Evolutionary conservation across 2,888 invertebrate species (phyloP).

Genomic region (Adineta ricciae): DNA sequence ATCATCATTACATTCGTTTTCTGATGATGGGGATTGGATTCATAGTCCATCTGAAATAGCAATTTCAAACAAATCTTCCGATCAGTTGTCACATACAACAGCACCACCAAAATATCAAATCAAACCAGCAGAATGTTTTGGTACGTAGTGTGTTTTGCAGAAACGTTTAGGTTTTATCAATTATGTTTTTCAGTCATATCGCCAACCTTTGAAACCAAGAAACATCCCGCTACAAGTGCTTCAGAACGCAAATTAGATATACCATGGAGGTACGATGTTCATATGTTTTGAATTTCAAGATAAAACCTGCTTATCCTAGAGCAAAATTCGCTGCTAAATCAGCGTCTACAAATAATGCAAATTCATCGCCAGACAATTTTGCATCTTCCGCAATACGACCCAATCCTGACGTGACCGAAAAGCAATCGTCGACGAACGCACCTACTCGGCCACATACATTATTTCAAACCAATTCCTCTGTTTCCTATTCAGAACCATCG

Average conservation of each 20-base stretch:
- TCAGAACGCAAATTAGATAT: neutral
- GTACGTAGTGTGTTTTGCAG: neutral
- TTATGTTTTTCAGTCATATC: neutral
- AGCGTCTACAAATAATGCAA: neutral
- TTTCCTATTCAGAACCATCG: neutral
- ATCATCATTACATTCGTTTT: neutral
- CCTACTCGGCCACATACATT: neutral
- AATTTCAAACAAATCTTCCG: neutral
- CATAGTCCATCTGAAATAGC: neutral
- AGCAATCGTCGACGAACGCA: neutral
- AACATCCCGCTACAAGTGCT: neutral
- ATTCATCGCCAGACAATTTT: neutral
- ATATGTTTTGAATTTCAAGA: neutral
- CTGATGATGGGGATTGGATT: neutral
- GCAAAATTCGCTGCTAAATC: neutral
- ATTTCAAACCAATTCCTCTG: neutral
- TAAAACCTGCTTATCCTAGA: neutral
- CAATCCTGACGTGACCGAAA: neutral
- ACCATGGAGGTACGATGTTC: neutral
- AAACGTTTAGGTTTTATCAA: neutral
- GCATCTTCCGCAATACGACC: neutral
- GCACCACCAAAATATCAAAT: neutral
- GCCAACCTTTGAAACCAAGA: neutral
- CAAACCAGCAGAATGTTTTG: neutral
- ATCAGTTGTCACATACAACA: no score